These are phyloP conservation scores for Drosophila buzzatii DNA, from an alignment of 2,888 invertebrate genomes.

Conservation along the genomic window DNA sequence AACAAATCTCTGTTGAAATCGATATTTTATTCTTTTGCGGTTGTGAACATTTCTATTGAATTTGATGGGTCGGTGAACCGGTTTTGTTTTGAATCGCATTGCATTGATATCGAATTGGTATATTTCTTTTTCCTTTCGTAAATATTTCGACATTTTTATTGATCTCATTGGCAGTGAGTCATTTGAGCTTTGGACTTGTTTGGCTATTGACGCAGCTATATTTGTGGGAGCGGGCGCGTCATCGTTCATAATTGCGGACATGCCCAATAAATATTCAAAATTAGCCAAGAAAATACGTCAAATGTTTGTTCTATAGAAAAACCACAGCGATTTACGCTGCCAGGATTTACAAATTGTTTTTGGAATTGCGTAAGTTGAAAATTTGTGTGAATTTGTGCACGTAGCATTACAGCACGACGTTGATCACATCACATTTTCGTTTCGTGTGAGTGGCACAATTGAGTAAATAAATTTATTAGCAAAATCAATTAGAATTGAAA, in stretches of 20 bases:
- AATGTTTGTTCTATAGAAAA: conserved; percentile 29
- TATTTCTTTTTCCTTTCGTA: conserved; percentile 46
- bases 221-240: conserved; percentile 42
- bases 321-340: conserved; percentile 36
- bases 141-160: conserved; percentile 75
- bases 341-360: conserved; percentile 57
- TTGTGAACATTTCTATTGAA: conserved; percentile 71
- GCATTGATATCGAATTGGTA: conserved; percentile 33
- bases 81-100: conserved; percentile 41
- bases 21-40: conserved; percentile 58
- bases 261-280: conserved; percentile 39
- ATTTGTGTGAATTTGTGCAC: conserved; percentile 55
- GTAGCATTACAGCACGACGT: conserved; percentile 40
- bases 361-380: conserved; percentile 34
- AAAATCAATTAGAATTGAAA: background rate
- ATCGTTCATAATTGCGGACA: conserved; percentile 40
- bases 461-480: background rate
- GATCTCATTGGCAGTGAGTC: conserved; percentile 62
- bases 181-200: conserved; percentile 55
- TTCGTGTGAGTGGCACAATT: background rate
- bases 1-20: conserved; percentile 66
- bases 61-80: conserved; percentile 34
- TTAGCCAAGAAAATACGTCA: conserved; percentile 50
- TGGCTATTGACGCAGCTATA: conserved; percentile 40
- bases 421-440: background rate